A percentile compares a stretch with the other conserved stretches of the same genome.
Conservation (phyloP, 2,113 vertebrate genomes). For the Lagopus muta region DNA sequence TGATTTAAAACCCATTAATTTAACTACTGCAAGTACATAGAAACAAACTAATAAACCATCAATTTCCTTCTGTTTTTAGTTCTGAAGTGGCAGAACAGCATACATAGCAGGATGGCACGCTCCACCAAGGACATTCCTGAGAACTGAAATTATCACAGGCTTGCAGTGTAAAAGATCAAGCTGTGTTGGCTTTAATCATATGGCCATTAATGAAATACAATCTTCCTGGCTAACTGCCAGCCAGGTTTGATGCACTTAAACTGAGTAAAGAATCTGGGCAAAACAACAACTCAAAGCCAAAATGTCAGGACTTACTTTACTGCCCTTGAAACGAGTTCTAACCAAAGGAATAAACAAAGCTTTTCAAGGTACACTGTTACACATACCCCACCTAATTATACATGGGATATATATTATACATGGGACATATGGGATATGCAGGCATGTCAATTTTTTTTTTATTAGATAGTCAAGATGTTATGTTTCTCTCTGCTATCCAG, state of each 20-base stretch:
- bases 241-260: background rate
- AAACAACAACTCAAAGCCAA: background rate
- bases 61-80: background rate
- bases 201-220: background rate
- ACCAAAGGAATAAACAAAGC: background rate
- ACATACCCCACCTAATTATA: background rate
- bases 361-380: background rate
- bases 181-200: background rate
- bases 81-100: accelerated
- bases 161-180: background rate
- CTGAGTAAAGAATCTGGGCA: background rate
- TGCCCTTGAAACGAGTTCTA: background rate
- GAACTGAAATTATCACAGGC: background rate
- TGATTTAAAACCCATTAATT: background rate
- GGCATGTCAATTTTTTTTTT: background rate
- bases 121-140: slow-evolving; percentile 1
- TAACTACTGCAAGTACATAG: background rate
- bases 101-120: background rate
- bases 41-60: background rate
- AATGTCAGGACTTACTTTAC: background rate
- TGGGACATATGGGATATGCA: background rate
- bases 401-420: background rate
- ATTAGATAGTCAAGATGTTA: background rate
- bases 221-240: background rate
- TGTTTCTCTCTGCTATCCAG: background rate